Evolutionary conservation across 2,888 invertebrate genomes (phyloP).

Genomic region (Tinea pellionella): DNA sequence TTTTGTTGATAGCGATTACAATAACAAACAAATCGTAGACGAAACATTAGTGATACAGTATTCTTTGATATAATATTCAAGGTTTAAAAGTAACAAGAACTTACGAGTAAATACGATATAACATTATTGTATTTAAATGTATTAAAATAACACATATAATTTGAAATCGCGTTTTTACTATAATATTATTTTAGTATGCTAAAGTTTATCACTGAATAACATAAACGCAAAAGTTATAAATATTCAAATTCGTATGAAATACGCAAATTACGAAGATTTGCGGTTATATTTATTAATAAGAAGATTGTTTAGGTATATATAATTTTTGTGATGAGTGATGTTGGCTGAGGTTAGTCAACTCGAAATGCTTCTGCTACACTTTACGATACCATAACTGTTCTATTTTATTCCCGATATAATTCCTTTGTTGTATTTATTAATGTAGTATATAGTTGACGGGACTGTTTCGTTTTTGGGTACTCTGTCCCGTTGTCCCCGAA

Average conservation of each 20-base stretch:
- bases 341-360: neutral
- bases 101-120: too few relatives aligned
- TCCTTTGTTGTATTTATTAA: neutral
- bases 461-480: too few relatives aligned
- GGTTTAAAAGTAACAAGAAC: neutral
- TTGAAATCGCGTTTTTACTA: too few relatives aligned
- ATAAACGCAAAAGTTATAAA: too few relatives aligned
- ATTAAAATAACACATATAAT: too few relatives aligned
- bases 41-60: neutral
- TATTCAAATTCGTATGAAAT: too few relatives aligned
- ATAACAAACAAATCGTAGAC: neutral
- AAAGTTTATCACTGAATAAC: too few relatives aligned
- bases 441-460: too few relatives aligned
- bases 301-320: neutral
- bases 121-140: too few relatives aligned
- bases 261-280: too few relatives aligned
- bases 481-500: too few relatives aligned
- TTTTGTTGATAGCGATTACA: neutral
- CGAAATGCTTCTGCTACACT: neutral
- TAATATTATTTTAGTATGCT: too few relatives aligned
- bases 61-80: neutral
- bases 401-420: neutral
- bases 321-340: neutral
- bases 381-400: neutral
- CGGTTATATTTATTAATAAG: neutral